A percentile compares a stretch with the other conserved stretches of the same genome.
Evolutionary conservation across 2,113 vertebrate genomes (phyloP).

Genomic region (Acinonyx jubatus): DNA sequence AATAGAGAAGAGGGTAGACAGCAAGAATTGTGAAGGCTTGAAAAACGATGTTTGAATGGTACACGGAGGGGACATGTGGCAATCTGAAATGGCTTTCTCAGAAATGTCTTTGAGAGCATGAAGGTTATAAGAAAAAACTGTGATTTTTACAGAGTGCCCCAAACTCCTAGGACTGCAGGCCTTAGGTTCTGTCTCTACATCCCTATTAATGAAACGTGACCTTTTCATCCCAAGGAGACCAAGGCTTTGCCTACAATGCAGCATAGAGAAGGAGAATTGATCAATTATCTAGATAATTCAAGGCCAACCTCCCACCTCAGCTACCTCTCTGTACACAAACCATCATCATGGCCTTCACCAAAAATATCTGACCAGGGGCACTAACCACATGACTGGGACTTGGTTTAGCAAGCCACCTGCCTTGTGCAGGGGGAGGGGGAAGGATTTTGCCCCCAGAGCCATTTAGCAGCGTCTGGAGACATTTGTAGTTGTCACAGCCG

Average conservation of each 20-base stretch:
- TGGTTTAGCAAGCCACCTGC: not conserved
- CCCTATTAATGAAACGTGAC: not conserved
- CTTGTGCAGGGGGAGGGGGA: not conserved
- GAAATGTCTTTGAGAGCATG: not conserved
- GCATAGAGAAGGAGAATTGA: not conserved
- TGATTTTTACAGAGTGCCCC: not conserved
- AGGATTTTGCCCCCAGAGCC: not conserved
- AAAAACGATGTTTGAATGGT: not conserved
- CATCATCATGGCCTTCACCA: not conserved
- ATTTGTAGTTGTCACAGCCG: not conserved
- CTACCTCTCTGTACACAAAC: not conserved
- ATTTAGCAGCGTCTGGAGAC: not conserved
- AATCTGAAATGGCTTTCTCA: not conserved
- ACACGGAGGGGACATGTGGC: too few species aligned
- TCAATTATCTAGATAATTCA: not conserved
- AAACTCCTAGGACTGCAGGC: not conserved
- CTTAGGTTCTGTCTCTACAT: not conserved
- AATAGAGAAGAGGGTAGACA: not conserved
- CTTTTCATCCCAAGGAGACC: not conserved
- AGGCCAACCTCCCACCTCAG: not conserved
- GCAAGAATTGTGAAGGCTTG: not conserved
- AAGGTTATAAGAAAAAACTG: not conserved
- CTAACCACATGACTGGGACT: not conserved
- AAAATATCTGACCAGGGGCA: not conserved
- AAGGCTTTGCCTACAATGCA: not conserved